Evolutionary conservation across 2,888 invertebrate genomes (phyloP), one percentile per base, ranked within the genome.

Genomic region (Chymomyza procnemis): DNA sequence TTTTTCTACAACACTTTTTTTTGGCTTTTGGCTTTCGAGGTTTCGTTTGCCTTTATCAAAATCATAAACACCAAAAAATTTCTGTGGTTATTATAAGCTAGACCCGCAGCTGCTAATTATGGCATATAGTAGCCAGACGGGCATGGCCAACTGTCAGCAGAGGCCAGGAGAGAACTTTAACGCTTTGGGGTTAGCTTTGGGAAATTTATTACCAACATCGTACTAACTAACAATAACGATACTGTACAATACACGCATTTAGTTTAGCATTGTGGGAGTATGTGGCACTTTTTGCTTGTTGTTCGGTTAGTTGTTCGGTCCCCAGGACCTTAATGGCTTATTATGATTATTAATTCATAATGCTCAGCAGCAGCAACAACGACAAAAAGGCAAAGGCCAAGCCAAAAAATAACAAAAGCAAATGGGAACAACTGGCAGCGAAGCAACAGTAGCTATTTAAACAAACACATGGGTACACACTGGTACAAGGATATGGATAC

Each of bases 291-390:
- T 78, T 73, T 58, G 69, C 56, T 60, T 52, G 60, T 56, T 26
- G 16, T 57, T 16, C 4, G 14, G 16, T 57, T 16, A 9, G 14
- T 57, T 34, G 12, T 22, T 62, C 30, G 34, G 30, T 3, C 21
- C 21, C 19, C 30, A n/a, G n/a, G 50, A 47, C 60, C 60, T 46
- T 78, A 76, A 75, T 76, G 75, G 79, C 75, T 82, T 76, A 80
- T 82, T 82, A 79, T 62, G 78, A 79, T 84, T 82, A 86, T 79
- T 79, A 79, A 80, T 86, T 78, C 78, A 84, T 75, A 73, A 61
- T 60, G 62, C 56, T 61, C 61, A 67, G 64, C 47, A 64, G 61
- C 52, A 67, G 50, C 66, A 61, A 64, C 62, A 64, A 65, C 58
- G 56, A 61, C 58, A 67, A 63, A n/a, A 41, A 41, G 34, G 34